Evolutionary conservation across 1,140 invertebrate genomes (phyloP), one percentile per base, ranked within the genome.

Genomic region (Drosophila gunungcola): DNA sequence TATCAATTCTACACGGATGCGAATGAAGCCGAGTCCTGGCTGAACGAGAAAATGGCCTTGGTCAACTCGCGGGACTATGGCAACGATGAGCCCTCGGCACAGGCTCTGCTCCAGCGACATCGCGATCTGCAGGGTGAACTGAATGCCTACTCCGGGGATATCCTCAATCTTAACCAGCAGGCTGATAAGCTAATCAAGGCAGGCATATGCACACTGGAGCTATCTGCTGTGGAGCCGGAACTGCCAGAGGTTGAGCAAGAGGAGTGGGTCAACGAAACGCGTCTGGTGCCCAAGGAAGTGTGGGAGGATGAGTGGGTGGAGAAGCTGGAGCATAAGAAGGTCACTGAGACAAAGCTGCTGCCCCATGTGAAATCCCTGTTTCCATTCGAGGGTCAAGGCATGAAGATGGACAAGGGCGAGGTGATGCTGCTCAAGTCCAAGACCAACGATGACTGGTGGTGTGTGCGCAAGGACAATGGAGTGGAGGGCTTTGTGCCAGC

Each of bases 381-480:
- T 93, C 95, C 96, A 3, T 99, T 98, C 94, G 96, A 94, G 73
- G 98, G 98, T 0, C 97, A 99, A 89, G 98, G 97, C n/a, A 97
- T 99, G 93, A 95, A 95, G 25, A 97, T 99, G 94, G 93, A 93
- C 4, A 99, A 99, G 93, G 97, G 97, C 61, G 98, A 98, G 93
- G 79, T 92, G 3, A 97, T 99, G 96, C 96, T 98, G 81, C 93
- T 99, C 2, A 94, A 99, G 48, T 97, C 96, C 82, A 98, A 98
- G 93, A 99, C 97, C 1, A 99, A 99, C 92, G 95, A 96, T 1
- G 99, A 99, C 92, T 99, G 99, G 98, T 99, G 99, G 99, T 97
- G 97, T 80, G 97, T 99, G 4, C 94, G 98, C 11, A 99, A 98
- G 93, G 94, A 95, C 0, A 97, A 98, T 88, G 97, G 98, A 0